Evolutionary conservation across 2,797 vertebrate species (phyloP).

Genomic region (Neosalanx taihuensis): DNA sequence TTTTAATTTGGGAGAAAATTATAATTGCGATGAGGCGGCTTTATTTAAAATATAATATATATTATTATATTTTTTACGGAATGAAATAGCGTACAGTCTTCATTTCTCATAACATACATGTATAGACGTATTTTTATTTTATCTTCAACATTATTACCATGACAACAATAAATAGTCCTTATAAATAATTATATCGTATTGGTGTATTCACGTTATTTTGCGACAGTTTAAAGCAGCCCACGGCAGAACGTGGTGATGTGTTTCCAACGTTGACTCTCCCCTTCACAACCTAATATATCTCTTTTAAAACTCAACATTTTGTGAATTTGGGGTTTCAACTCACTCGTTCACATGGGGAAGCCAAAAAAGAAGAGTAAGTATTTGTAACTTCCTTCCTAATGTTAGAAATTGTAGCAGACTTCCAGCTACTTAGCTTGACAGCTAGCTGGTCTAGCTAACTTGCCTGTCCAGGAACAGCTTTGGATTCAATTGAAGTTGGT

Average conservation of each 20-base stretch:
- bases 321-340: background rate
- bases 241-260: slow-evolving; percentile 39
- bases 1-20: too few relatives aligned
- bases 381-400: slow-evolving; percentile 10
- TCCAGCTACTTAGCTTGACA: slow-evolving; percentile 14
- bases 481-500: background rate
- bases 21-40: too few relatives aligned
- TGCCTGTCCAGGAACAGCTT: background rate
- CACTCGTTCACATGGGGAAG: slow-evolving; percentile 69
- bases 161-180: too few relatives aligned
- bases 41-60: background rate
- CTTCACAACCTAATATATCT: background rate
- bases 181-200: background rate
- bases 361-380: slow-evolving; percentile 77
- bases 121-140: background rate
- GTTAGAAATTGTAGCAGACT: background rate
- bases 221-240: slow-evolving; percentile 35
- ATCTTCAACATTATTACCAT: background rate
- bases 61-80: background rate
- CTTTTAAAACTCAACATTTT: background rate
- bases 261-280: slow-evolving; percentile 44
- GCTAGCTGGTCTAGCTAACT: slow-evolving; percentile 37
- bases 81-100: too few relatives aligned
- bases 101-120: too few relatives aligned
- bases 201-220: slow-evolving; percentile 41